Base-by-base conservation (phyloP, 2,113 vertebrate species). In the Lophura nycthemera region DNA sequence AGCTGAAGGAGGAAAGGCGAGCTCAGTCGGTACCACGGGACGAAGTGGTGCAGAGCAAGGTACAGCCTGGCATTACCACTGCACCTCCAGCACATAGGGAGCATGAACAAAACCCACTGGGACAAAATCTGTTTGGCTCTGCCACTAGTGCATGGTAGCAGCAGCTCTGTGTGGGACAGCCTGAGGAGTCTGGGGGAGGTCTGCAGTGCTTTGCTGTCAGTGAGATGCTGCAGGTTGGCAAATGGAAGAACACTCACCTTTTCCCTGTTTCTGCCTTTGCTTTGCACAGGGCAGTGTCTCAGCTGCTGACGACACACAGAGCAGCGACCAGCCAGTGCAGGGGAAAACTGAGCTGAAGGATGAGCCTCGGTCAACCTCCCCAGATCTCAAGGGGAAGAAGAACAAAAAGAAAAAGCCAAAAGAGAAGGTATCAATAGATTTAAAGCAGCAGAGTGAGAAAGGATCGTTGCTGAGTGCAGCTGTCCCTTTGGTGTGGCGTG, bases 21-120 rank as follows among this genome's bases (percentile, higher is more conserved):
- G 98, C 99, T 67, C 99, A 99, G 97, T 99, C 99, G 0, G 99
- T 99, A n/a, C 99, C 99, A 60, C 98, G 99, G 86, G 99, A 99
- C 64, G 98, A 99, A 83, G 97, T 98, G 97, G 98, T 99, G 32
- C 98, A 98, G 93, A 98, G 97, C 96, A 98, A 98, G 98, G 98
- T 98, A 97, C 24, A 78, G 77, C 36, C 57, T 16, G 5, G 71
- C 27, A 9, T 81, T 86, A 29, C 19, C 77, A 59, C 54, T 72
- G 52, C 52, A 4, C 59, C 34, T 34, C 12, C 48, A 40, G 42
- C 10, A 10, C 77, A 59, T 66, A 63, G 92, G 63, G 65, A 74
- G 61, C 6, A 8, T 65, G 38, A 80, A 6, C 2, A 73, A 77
- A 94, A 61, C 36, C 48, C 73, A 32, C n/a, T 38, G 45, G 76